Evolutionary conservation across 2,113 vertebrate species (phyloP), one percentile per base, ranked within the genome.

Genomic region (Quiscalus mexicanus): DNA sequence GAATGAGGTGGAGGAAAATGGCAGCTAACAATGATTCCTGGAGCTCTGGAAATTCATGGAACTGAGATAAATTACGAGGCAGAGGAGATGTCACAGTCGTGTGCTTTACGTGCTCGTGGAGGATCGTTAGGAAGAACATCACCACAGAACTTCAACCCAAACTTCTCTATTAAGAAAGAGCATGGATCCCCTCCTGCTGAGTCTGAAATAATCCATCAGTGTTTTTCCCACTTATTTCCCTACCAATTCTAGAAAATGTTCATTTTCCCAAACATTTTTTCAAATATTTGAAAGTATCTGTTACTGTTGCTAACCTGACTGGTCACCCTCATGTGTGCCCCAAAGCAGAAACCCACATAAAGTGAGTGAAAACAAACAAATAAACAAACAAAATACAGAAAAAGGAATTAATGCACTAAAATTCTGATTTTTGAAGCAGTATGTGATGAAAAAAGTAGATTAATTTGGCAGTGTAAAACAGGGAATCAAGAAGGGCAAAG

Each of bases 61-160:
- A 41, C 15, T 12, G 24, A 33, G 50, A 28, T 30, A 52, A 89
- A 82, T 35, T 15, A 45, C 42, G 50, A 55, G 6, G 22, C 31
- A 73, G 68, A 90, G 42, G 31, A 69, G 22, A 49, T 10, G 12
- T 5, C 19, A 47, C 8, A 7, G 31, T 13, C 1, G 0, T 8
- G 13, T 30, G 23, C 14, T 68, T 52, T 42, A 63, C 2, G 0
- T 33, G 47, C 14, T 49, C 18, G 0, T 1, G 22, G 20, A 59
- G 1, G 15, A 20, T 16, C 0, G 0, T 59, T 55, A 75, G 21
- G 24, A 44, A 31, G 30, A 71, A 56, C 7, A 15, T 21, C n/a
- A 17, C 39, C 1, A 2, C 16, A 44, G 85, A 88, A 28, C 16
- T 47, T 2, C 50, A 30, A 90, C 75, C 41, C 21, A 45, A 85